Evolutionary conservation across 2,113 vertebrate species (phyloP), one percentile per base, ranked within the genome.

Genomic region (Physeter macrocephalus): DNA sequence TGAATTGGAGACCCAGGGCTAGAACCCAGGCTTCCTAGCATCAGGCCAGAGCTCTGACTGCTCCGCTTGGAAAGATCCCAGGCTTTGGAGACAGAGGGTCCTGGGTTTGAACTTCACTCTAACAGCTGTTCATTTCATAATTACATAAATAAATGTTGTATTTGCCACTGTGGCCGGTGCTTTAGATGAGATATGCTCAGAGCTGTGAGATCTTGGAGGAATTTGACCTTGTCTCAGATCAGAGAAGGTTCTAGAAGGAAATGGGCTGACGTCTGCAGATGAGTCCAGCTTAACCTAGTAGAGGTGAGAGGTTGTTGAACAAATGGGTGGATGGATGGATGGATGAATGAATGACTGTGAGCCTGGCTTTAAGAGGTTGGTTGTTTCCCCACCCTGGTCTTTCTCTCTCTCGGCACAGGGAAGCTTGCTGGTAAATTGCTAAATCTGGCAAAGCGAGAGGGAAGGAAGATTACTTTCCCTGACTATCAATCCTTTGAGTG

Each of bases 401-500:
- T 21, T 61, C 6, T 90, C 27, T 61, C 31, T 96, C 52, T 72
- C 10, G 15, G 14, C 12, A 31, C 61, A 90, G 93, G 71, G 49
- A 98, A 75, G 69, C 86, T 95, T 98, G 89, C 97, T 95, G 92
- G 96, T 94, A 95, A 98, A 91, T 91, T 96, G 90, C 92, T 96
- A 95, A 97, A 95, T 95, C 93, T 97, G 88, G 94, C 71, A 93
- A 94, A 83, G 77, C 96, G 67, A 49, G 80, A 97, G 83, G 69
- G 71, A 72, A 96, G 59, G 93, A 93, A 75, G 46, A 57, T 88
- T 49, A 94, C 87, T 64, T 21, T 57, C 94, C 88, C 93, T 97
- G 94, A 88, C 0, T 77, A 43, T 81, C 15, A 1, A 1, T 97
- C 95, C 88, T 97, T 88, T 96, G 96, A 98, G 83, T 96, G 92